Evolutionary conservation across 35 echinoderm and acorn worm genomes (phyloP).

Genomic region (Anneissia japonica): DNA sequence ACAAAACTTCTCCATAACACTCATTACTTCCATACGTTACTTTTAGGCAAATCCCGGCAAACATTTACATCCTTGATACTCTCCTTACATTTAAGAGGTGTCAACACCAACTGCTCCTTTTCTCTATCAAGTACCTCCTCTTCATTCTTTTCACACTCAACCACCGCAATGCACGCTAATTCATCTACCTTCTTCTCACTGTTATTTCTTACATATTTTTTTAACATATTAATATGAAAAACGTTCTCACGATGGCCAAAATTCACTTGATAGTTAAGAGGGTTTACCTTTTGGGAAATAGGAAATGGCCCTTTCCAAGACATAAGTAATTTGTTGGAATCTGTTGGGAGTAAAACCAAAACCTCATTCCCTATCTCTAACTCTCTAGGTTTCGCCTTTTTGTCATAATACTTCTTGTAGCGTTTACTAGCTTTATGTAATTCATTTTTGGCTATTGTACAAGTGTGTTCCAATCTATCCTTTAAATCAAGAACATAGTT

Average conservation of each 20-base stretch:
- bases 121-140: background rate
- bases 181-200: background rate
- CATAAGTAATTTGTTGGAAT: constrained; percentile 36
- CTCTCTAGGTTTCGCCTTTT: constrained; percentile 14
- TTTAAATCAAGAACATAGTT: constrained; percentile 34
- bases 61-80: background rate
- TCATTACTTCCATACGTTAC: background rate
- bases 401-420: constrained; percentile 38
- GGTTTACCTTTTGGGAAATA: background rate
- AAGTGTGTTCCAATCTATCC: constrained; percentile 27
- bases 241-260: background rate
- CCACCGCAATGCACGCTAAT: background rate
- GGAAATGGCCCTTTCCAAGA: constrained; percentile 42
- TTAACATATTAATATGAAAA: background rate
- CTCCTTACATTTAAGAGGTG: background rate
- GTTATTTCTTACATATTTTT: background rate
- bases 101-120: background rate
- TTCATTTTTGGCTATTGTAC: constrained; percentile 8
- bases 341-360: constrained; percentile 35
- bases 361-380: constrained; percentile 27
- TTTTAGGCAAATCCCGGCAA: background rate
- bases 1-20: too few species aligned
- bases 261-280: background rate
- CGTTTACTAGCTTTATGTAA: background rate
- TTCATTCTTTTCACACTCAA: background rate